Evolutionary conservation across 1,140 invertebrate genomes (phyloP).

Genomic region (Kradibia gibbosae): DNA sequence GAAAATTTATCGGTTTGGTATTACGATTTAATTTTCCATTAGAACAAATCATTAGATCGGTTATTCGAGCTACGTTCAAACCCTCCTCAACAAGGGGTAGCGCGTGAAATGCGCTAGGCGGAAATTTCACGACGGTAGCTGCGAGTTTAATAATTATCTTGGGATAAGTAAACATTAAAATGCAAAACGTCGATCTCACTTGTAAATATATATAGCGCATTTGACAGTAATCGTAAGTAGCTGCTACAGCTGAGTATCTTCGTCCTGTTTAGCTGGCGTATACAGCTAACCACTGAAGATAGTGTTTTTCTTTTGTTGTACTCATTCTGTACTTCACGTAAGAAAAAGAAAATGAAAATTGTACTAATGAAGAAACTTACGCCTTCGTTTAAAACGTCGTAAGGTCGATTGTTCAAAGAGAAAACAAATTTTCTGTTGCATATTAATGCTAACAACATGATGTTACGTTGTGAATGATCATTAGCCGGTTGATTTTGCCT

Average conservation of each 20-base stretch:
- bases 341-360: conserved; percentile 21
- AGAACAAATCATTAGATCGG: not conserved
- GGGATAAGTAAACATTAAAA: conserved; percentile 21
- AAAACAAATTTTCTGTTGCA: conserved; percentile 34
- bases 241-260: conserved; percentile 34
- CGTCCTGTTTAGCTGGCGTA: conserved; percentile 40
- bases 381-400: conserved; percentile 40
- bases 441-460: conserved; percentile 39
- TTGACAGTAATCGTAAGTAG: conserved; percentile 46
- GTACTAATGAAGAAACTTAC: conserved; percentile 33
- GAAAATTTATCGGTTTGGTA: not conserved
- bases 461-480: conserved; percentile 39
- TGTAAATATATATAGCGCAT: conserved; percentile 70
- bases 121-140: conserved; percentile 28
- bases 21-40: not conserved
- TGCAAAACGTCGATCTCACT: conserved; percentile 67
- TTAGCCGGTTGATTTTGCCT: conserved; percentile 40
- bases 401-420: not conserved
- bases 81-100: not conserved
- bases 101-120: not conserved
- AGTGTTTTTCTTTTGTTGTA: conserved; percentile 7
- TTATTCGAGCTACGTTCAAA: not conserved
- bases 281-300: conserved; percentile 24
- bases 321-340: not conserved
- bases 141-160: conserved; percentile 53